Evolutionary conservation across 1,140 invertebrate species (phyloP).

Genomic region (Mya arenaria): DNA sequence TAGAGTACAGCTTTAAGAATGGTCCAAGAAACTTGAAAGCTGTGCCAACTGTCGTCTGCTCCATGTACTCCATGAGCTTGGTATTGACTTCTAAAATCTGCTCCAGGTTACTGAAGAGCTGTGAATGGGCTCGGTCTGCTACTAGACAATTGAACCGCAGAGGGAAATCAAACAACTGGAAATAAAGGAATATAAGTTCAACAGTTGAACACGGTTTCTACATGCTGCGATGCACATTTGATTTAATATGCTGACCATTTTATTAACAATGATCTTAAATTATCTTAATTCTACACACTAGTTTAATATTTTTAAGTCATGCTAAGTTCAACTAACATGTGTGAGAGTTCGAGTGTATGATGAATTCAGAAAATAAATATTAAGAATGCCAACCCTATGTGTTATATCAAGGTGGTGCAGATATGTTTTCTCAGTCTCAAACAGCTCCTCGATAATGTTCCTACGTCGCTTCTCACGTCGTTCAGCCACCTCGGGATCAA

Average conservation of each 20-base stretch:
- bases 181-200: too few relatives aligned
- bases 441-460: slow-evolving; percentile 84
- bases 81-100: slow-evolving; percentile 88
- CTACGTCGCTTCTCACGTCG: slow-evolving; percentile 68
- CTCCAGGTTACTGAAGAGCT: slow-evolving; percentile 87
- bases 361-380: too few relatives aligned
- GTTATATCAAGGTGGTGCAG: slow-evolving; percentile 86
- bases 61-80: slow-evolving; percentile 86
- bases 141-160: slow-evolving; percentile 84
- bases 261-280: too few relatives aligned
- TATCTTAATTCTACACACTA: too few relatives aligned
- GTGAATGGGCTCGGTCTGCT: slow-evolving; percentile 83
- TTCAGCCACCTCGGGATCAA: slow-evolving; percentile 48
- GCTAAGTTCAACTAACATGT: too few relatives aligned
- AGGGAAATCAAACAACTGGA: slow-evolving; percentile 87
- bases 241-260: too few relatives aligned
- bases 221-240: too few relatives aligned
- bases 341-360: too few relatives aligned
- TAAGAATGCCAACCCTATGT: slow-evolving; percentile 82
- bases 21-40: slow-evolving; percentile 88
- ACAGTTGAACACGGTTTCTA: too few relatives aligned
- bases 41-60: slow-evolving; percentile 85
- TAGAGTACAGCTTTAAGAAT: slow-evolving; percentile 90
- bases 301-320: too few relatives aligned
- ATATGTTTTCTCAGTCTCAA: slow-evolving; percentile 88